These are phyloP conservation scores for Thinocorus orbignyianus DNA, from an alignment of 2,113 vertebrate species.

Conservation along the genomic window DNA sequence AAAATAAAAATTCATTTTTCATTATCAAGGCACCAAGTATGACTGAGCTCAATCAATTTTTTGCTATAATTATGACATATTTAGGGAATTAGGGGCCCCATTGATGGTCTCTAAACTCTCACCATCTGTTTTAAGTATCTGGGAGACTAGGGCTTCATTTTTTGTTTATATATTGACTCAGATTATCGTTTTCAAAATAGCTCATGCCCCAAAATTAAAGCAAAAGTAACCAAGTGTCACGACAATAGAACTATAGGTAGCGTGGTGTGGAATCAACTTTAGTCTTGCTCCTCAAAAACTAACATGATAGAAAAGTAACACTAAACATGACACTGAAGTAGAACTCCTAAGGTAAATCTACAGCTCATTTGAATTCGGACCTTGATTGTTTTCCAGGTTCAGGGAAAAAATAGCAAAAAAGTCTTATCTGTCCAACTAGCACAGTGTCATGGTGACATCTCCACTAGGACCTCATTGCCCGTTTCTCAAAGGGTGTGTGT, in stretches of 20 bases:
- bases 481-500: neutral
- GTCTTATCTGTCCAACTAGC: neutral
- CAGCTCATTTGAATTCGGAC: neutral
- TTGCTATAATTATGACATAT: neutral
- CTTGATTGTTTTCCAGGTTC: neutral
- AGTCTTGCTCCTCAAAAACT: neutral
- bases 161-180: neutral
- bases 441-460: neutral
- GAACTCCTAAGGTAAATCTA: neutral
- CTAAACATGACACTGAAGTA: neutral
- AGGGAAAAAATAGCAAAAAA: neutral
- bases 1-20: neutral
- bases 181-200: neutral
- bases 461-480: neutral
- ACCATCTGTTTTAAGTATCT: neutral
- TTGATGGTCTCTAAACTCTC: neutral
- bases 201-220: neutral
- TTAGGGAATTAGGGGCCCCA: neutral
- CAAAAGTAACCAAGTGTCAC: neutral
- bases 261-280: neutral
- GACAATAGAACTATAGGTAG: neutral
- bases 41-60: neutral
- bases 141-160: neutral
- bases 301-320: neutral
- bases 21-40: neutral